A percentile compares a stretch with the other conserved stretches of the same genome.
Evolutionary conservation across 2,888 invertebrate genomes (phyloP).

Genomic region (Zootermopsis nevadensis): DNA sequence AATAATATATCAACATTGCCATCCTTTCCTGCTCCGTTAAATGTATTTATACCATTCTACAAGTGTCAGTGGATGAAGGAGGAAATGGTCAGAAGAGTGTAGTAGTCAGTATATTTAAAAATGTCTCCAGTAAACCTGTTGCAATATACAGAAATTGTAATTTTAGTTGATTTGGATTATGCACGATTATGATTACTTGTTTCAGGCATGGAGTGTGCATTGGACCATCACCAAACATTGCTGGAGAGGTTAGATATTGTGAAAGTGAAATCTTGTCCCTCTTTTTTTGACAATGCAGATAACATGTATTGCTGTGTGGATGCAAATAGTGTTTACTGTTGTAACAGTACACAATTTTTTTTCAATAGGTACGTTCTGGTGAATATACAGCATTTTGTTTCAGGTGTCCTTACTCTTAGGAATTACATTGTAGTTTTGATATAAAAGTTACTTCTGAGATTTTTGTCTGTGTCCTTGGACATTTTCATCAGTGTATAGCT

Average conservation of each 20-base stretch:
- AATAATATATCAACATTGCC: too few relatives aligned
- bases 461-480: background rate
- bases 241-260: background rate
- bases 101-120: too few relatives aligned
- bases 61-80: too few relatives aligned
- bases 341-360: background rate
- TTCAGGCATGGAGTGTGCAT: slow-evolving; percentile 3
- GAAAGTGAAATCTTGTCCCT: background rate
- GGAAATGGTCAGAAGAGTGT: too few relatives aligned
- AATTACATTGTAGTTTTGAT: background rate
- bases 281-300: background rate
- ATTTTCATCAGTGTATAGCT: too few relatives aligned
- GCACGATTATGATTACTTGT: background rate
- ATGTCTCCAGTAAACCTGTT: too few relatives aligned
- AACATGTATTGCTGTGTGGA: background rate
- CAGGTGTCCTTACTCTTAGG: background rate
- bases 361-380: background rate
- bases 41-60: too few relatives aligned
- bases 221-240: background rate
- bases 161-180: too few relatives aligned
- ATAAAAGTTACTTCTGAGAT: background rate
- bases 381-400: background rate
- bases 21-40: too few relatives aligned
- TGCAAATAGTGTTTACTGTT: background rate
- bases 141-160: too few relatives aligned